Conservation (phyloP, 2,797 vertebrate species). For the Lophotriccus pileatus region DNA sequence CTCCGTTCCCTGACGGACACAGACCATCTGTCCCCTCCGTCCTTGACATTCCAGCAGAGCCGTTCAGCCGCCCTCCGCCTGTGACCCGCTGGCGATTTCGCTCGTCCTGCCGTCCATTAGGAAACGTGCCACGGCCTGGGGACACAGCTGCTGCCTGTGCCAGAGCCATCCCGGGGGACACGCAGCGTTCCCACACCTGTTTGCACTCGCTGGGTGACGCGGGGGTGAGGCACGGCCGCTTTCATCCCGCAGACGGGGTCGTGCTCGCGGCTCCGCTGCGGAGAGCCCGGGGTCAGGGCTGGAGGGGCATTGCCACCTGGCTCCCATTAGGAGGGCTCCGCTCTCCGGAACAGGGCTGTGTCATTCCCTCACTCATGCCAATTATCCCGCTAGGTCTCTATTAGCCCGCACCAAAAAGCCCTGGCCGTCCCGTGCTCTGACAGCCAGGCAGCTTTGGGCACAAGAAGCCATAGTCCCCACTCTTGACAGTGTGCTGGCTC, state of each 20-base stretch:
- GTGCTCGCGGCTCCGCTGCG: background rate
- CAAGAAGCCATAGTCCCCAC: accelerated
- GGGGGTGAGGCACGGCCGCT: background rate
- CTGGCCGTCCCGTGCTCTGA: background rate
- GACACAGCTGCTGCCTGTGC: slow-evolving; percentile 37
- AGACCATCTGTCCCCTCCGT: slow-evolving; percentile 53
- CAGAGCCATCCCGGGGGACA: background rate
- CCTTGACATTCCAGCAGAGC: slow-evolving; percentile 55
- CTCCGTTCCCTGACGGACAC: background rate
- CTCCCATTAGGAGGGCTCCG: slow-evolving; percentile 51
- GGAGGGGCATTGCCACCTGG: slow-evolving; percentile 53
- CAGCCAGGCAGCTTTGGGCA: background rate
- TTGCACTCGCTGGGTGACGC: background rate
- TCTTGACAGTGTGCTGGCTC: accelerated
- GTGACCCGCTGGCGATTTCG: background rate
- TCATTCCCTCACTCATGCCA: slow-evolving; percentile 9
- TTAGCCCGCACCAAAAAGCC: background rate
- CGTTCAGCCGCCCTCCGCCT: background rate
- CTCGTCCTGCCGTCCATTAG: background rate
- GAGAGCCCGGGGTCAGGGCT: background rate
- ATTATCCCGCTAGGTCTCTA: slow-evolving; percentile 31
- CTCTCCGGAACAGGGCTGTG: background rate
- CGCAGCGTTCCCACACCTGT: slow-evolving; percentile 15
- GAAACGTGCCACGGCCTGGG: background rate
- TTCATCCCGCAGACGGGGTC: background rate